Evolutionary conservation across 2,888 invertebrate species (phyloP).

Genomic region (Drosophila leonis): DNA sequence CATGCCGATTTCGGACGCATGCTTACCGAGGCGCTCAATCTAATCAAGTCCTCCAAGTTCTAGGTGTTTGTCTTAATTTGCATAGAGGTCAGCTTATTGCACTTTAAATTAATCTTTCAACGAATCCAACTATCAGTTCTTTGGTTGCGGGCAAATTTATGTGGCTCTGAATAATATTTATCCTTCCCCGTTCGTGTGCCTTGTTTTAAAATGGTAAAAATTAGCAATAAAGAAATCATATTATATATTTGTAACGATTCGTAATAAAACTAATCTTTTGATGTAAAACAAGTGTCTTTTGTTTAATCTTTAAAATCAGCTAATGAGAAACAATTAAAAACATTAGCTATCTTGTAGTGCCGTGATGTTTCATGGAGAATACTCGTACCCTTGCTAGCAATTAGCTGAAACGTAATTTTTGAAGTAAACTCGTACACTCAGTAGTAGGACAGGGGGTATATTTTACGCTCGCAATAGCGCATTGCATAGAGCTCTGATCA

Average conservation of each 20-base stretch:
- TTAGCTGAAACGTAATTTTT: too few species aligned
- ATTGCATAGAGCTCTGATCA: too few species aligned
- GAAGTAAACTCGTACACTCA: too few species aligned
- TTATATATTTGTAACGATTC: slow-evolving; percentile 30
- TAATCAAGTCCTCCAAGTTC: slow-evolving; percentile 87
- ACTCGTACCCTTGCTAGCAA: too few species aligned
- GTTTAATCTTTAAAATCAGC: neutral
- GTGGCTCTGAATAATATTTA: slow-evolving; percentile 37
- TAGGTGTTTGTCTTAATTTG: slow-evolving; percentile 81
- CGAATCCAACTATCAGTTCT: slow-evolving; percentile 43
- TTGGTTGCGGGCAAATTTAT: slow-evolving; percentile 53
- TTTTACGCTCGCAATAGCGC: too few species aligned
- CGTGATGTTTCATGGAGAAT: too few species aligned
- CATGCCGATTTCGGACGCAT: slow-evolving; percentile 92
- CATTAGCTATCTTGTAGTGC: too few species aligned
- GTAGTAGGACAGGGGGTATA: too few species aligned
- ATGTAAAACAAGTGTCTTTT: slow-evolving; percentile 13
- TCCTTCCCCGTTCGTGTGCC: slow-evolving; percentile 32
- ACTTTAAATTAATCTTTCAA: slow-evolving; percentile 30
- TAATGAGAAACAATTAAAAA: neutral
- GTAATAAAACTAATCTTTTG: slow-evolving; percentile 49
- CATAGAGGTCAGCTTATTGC: slow-evolving; percentile 26
- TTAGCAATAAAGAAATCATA: slow-evolving; percentile 29
- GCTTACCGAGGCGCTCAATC: slow-evolving; percentile 89
- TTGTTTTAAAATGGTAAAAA: slow-evolving; percentile 41